Conservation (phyloP, 2,113 vertebrate species). For the Tricholaema leucomelas region DNA sequence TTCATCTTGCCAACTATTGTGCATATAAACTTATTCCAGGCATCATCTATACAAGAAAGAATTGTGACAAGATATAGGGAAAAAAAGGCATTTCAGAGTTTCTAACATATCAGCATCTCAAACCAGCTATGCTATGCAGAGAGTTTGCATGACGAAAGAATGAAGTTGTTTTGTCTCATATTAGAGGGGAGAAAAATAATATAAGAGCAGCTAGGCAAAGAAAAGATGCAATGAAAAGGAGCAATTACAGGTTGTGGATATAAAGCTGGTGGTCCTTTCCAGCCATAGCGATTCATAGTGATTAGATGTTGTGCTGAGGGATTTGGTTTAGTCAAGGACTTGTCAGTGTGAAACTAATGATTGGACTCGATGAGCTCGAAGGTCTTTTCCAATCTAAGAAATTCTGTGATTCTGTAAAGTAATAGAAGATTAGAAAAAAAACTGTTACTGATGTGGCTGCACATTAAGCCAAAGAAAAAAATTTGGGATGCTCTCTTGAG, state of each 20-base stretch:
- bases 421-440: background rate
- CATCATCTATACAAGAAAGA: background rate
- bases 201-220: background rate
- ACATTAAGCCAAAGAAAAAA: background rate
- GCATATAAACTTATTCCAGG: background rate
- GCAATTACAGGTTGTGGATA: background rate
- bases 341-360: too few species aligned
- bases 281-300: too few species aligned
- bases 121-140: background rate
- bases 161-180: background rate
- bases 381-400: too few species aligned
- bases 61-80: background rate
- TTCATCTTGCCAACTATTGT: background rate
- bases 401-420: too few species aligned
- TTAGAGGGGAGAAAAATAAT: background rate
- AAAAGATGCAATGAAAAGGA: background rate
- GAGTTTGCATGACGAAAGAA: background rate
- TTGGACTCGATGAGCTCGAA: too few species aligned
- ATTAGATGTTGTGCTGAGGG: too few species aligned
- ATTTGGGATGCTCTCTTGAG: background rate
- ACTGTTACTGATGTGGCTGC: background rate
- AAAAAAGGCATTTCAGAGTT: background rate
- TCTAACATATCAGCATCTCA: background rate
- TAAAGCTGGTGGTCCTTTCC: too few species aligned
- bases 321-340: too few species aligned